Evolutionary conservation across 2,888 invertebrate species (phyloP).

Genomic region (Gryllus longicercus): DNA sequence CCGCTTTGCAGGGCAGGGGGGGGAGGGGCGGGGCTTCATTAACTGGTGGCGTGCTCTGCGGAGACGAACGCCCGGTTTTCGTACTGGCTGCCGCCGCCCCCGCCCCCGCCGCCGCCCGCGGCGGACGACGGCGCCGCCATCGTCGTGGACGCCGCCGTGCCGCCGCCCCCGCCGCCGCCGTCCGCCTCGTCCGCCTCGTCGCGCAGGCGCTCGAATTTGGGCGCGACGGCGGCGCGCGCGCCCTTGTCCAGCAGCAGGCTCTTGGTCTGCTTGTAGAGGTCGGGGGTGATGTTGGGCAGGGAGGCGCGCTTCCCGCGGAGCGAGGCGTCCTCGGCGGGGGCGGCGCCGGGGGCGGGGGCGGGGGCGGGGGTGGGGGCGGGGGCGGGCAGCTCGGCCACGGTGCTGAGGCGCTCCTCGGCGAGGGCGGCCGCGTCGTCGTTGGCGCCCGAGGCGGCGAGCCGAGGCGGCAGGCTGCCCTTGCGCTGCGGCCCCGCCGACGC

Average conservation of each 20-base stretch:
- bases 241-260: constrained; percentile 40
- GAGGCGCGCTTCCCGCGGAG: constrained; percentile 32
- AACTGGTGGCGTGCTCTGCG: constrained; percentile 28
- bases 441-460: constrained; percentile 44
- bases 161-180: constrained; percentile 20
- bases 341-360: constrained; percentile 11
- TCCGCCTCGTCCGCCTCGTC: constrained; percentile 50
- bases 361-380: neutral
- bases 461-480: constrained; percentile 56
- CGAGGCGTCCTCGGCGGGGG: neutral
- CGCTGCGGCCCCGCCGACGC: constrained; percentile 36
- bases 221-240: constrained; percentile 49
- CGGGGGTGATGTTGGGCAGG: constrained; percentile 35
- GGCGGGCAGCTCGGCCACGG: neutral
- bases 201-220: constrained; percentile 57
- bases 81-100: neutral
- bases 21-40: neutral
- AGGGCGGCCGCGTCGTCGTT: neutral
- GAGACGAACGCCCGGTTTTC: constrained; percentile 30
- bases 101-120: neutral
- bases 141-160: neutral
- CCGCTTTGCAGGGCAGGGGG: too few species aligned
- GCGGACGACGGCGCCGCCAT: constrained; percentile 17
- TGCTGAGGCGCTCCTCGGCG: neutral
- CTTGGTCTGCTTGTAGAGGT: constrained; percentile 41